Evolutionary conservation across 2,113 vertebrate genomes (phyloP), one percentile per base, ranked within the genome.

Genomic region (Sitta europaea): DNA sequence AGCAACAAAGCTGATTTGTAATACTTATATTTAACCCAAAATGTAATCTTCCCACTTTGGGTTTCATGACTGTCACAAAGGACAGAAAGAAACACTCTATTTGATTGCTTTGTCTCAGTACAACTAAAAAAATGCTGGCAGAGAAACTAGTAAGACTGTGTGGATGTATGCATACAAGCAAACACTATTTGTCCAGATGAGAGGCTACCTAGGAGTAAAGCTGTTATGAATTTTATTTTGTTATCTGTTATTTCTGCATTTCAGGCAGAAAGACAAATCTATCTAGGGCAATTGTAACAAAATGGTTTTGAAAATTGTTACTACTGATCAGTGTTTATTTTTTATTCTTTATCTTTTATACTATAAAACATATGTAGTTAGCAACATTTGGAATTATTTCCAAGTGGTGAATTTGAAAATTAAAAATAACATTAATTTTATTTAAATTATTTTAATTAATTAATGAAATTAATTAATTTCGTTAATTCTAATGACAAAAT

Each of bases 1-100:
- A 31, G 25, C 70, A 86, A 92, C 7, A 12, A 96, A 93, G 58
- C 18, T 27, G 29, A 74, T 84, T 82, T 71, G 55, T 77, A 91
- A 63, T 51, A 68, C 42, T 88, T 96, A 90, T 90, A 97, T 97
- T 96, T 97, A 96, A 96, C 42, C 72, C 70, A 61, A 90, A 91
- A 93, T 65, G 7, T 75, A 90, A 74, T 94, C 72, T 96, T 90
- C 57, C 63, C 42, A 86, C 18, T 95, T 97, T 7, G 45, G 35
- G 25, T 94, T 94, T 97, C 2, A 2, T 85, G 76, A 74, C 84
- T 94, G 58, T 82, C 84, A 91, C 73, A 80, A 96, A 92, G 33
- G 31, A 95, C 45, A 94, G 79, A 95, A 95, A 82, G 71, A 90
- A 94, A 77, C 55, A 77, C 15, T 40, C 16, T 91, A n/a, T 77